Percentiles rank a stretch among this genome's conserved stretches.
Conservation (phyloP, 1,140 invertebrate species). For the Lordiphosa clarofinis region DNA sequence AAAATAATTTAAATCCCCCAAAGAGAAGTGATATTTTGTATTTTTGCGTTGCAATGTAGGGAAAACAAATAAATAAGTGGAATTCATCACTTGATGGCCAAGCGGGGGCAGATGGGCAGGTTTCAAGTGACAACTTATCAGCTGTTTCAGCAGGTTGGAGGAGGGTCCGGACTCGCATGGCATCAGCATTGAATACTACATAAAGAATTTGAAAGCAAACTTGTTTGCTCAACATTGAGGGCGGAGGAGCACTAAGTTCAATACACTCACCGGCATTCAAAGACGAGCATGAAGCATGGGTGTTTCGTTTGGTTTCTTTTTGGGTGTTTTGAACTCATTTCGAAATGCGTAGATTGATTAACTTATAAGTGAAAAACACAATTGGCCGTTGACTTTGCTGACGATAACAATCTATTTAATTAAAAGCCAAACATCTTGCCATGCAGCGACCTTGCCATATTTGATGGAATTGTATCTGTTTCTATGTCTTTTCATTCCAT, state of each 20-base stretch:
- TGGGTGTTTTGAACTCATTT: conserved; percentile 45
- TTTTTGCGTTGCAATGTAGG: conserved; percentile 18
- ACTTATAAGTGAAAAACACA: conserved; percentile 39
- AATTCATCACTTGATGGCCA: neutral
- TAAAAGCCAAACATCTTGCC: conserved; percentile 51
- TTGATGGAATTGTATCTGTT: conserved; percentile 46
- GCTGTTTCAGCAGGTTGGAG: conserved; percentile 17
- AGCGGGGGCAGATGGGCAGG: too few relatives aligned
- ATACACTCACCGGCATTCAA: conserved; percentile 58
- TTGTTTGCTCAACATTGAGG: conserved; percentile 56
- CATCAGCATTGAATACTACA: conserved; percentile 50
- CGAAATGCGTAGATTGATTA: conserved; percentile 61
- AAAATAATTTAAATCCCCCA: conserved; percentile 28
- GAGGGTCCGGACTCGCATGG: conserved; percentile 19
- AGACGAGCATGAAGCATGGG: conserved; percentile 19
- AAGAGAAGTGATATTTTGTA: conserved; percentile 17
- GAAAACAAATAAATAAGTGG: conserved; percentile 8
- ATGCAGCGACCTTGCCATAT: conserved; percentile 65
- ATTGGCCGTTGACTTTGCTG: conserved; percentile 9
- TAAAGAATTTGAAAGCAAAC: conserved; percentile 69
- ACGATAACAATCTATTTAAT: conserved; percentile 62
- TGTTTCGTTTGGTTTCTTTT: conserved; percentile 14
- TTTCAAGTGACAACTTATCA: conserved; percentile 31
- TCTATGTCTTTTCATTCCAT: conserved; percentile 26
- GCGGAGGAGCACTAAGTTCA: conserved; percentile 45